Conservation (phyloP, 2,113 vertebrate species). For the Zosterops hypoxanthus region DNA sequence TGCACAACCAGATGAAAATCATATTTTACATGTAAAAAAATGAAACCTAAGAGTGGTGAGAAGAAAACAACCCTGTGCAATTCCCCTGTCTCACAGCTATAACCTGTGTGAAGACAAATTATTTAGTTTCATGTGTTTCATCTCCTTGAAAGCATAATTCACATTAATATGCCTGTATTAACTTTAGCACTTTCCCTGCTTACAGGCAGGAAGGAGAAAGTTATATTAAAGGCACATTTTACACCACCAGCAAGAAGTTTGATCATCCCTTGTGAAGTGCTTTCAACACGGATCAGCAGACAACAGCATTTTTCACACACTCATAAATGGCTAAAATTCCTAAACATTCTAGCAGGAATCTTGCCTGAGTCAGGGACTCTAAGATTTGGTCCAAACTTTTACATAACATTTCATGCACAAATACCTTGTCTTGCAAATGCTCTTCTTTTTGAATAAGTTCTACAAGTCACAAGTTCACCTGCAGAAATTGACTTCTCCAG, state of each 20-base stretch:
- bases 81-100: background rate
- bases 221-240: background rate
- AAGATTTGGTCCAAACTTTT: background rate
- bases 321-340: background rate
- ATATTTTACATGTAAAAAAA: background rate
- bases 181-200: background rate
- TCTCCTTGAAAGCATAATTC: slow-evolving; percentile 8
- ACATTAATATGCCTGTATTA: background rate
- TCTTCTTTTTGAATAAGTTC: background rate
- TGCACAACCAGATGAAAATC: background rate
- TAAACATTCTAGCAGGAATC: background rate
- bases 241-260: background rate
- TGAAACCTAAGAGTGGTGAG: background rate
- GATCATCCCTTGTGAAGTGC: background rate
- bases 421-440: background rate
- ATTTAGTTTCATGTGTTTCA: background rate
- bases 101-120: slow-evolving; percentile 11
- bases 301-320: background rate
- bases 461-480: background rate
- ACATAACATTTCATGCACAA: background rate
- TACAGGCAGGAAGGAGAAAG: background rate
- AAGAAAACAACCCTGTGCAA: background rate
- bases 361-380: background rate
- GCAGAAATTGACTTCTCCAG: background rate
- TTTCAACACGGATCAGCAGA: background rate